phyloP scores from a whole-genome alignment of 2,888 invertebrate genomes.

The Apeira syringaria region DNA sequence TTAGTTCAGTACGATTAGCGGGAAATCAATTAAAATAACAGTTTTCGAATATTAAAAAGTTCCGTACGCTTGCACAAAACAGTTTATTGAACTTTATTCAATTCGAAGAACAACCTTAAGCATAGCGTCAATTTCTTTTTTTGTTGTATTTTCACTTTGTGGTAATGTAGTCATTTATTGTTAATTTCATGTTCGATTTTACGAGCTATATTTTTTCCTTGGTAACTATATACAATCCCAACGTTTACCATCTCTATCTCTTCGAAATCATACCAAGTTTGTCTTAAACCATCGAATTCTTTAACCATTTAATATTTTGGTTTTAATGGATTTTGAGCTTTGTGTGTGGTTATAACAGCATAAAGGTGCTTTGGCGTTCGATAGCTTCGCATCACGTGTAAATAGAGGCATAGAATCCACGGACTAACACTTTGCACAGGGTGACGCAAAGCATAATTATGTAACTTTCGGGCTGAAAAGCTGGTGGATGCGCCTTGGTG shows the following conservation, averaged over 20 bases:
- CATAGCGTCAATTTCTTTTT: too few relatives aligned
- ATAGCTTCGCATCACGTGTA: slow-evolving; percentile 21
- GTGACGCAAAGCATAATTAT: slow-evolving; percentile 30
- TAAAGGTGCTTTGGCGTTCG: slow-evolving; percentile 30
- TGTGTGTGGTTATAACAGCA: slow-evolving; percentile 67
- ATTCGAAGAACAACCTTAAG: too few relatives aligned
- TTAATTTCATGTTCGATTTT: not conserved
- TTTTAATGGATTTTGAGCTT: slow-evolving; percentile 50
- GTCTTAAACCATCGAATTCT: slow-evolving; percentile 17
- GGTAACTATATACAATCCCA: not conserved
- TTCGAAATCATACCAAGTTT: slow-evolving; percentile 33
- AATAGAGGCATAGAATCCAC: slow-evolving; percentile 8
- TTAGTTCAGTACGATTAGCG: too few relatives aligned
- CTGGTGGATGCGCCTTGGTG: slow-evolving; percentile 24
- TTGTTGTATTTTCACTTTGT: too few relatives aligned
- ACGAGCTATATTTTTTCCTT: slow-evolving; percentile 2
- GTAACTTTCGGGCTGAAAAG: slow-evolving; percentile 30
- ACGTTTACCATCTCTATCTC: not conserved
- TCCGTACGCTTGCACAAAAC: too few relatives aligned
- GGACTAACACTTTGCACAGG: slow-evolving; percentile 32
- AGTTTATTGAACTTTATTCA: too few relatives aligned
- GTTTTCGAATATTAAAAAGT: too few relatives aligned
- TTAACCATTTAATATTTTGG: slow-evolving; percentile 31
- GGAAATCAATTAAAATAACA: too few relatives aligned
- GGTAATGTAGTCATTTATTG: too few relatives aligned